These are phyloP conservation scores for Upupa epops DNA, from an alignment of 2,113 vertebrate genomes.

Conservation along the genomic window DNA sequence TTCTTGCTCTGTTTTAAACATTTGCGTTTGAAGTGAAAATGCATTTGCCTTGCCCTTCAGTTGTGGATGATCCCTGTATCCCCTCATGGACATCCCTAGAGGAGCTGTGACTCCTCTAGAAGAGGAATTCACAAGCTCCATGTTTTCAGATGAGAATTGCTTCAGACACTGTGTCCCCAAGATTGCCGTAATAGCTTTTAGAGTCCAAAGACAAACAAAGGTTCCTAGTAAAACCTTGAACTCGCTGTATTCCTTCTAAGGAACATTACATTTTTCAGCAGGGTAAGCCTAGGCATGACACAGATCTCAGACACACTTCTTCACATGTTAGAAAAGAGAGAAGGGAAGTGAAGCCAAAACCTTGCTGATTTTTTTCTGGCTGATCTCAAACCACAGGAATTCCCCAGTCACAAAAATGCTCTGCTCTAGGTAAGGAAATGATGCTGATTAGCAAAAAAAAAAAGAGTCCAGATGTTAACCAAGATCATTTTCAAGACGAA, in stretches of 20 bases:
- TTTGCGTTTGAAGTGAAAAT: neutral
- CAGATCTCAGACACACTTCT: conserved; percentile 44
- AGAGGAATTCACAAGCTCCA: neutral
- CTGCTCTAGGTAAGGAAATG: conserved; percentile 39
- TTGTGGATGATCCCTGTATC: neutral
- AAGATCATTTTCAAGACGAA: neutral
- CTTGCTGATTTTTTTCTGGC: conserved; percentile 43
- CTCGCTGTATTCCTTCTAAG: neutral
- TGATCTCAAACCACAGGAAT: conserved; percentile 53
- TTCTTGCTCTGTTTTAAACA: neutral
- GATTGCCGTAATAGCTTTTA: neutral
- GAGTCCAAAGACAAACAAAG: neutral
- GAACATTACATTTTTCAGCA: neutral
- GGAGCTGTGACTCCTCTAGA: rapidly evolving
- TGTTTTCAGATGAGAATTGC: neutral
- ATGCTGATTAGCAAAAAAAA: conserved; percentile 19
- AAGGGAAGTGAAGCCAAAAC: conserved; percentile 39
- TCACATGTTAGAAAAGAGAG: neutral
- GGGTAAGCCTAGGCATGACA: neutral
- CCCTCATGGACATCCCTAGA: neutral
- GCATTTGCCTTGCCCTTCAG: neutral
- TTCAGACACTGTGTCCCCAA: neutral
- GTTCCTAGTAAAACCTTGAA: neutral
- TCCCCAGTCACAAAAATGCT: conserved; percentile 46
- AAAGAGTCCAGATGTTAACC: conserved; percentile 61